Evolutionary conservation across 2,797 vertebrate species (phyloP).

Genomic region (Salmo trutta): DNA sequence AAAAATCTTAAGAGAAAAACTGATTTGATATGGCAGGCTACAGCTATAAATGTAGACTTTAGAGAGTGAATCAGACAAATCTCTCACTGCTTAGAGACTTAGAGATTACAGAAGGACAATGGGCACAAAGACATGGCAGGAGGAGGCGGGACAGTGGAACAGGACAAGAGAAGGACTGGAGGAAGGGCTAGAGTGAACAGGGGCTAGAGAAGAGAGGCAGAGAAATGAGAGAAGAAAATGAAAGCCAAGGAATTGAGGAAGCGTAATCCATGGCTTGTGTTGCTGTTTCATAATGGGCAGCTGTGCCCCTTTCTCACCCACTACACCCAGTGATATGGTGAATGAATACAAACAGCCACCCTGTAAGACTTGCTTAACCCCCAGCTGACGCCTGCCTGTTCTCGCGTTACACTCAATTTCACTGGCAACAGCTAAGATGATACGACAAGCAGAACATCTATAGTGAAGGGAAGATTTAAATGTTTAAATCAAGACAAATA

Average conservation of each 20-base stretch:
- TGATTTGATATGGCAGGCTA: neutral
- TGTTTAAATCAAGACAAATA: conserved; percentile 9
- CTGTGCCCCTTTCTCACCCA: neutral
- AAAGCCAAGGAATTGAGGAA: neutral
- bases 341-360: conserved; percentile 19
- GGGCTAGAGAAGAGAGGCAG: conserved; percentile 8
- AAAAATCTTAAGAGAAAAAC: too few relatives aligned
- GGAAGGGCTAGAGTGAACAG: neutral
- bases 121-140: conserved; percentile 9
- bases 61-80: conserved; percentile 9
- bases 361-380: conserved; percentile 12
- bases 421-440: conserved; percentile 19
- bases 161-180: neutral
- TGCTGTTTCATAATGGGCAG: conserved; percentile 17
- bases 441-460: conserved; percentile 37
- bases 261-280: conserved; percentile 37
- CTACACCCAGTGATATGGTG: conserved; percentile 8
- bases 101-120: conserved; percentile 43
- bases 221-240: neutral
- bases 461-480: conserved; percentile 19
- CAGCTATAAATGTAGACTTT: too few relatives aligned
- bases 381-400: conserved; percentile 19
- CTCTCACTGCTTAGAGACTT: conserved; percentile 49
- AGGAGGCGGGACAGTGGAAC: neutral
- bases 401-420: conserved; percentile 19